Conservation (phyloP, 2,797 vertebrate species). For the Malacoraja senta region DNA sequence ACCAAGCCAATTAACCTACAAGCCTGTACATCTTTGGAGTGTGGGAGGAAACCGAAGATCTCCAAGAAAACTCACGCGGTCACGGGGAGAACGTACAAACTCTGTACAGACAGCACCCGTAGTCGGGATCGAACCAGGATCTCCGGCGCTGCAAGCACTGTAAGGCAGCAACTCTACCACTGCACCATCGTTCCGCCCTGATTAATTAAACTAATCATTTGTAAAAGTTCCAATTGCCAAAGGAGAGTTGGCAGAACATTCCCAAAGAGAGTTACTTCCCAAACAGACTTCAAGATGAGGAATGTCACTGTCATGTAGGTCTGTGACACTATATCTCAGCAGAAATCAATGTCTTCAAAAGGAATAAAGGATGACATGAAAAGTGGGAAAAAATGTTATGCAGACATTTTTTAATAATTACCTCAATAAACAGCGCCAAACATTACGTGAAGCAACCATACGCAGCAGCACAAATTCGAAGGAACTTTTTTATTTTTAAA, state of each 20-base stretch:
- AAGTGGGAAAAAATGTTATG: not conserved
- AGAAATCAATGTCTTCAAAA: not conserved
- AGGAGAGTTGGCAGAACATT: not conserved
- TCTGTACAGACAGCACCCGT: no score
- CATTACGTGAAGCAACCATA: not conserved
- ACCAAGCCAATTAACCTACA: no score
- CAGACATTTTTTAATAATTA: not conserved
- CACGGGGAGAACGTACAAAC: no score
- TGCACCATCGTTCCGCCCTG: no score
- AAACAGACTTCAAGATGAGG: not conserved
- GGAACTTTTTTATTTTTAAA: slow-evolving; percentile 5
- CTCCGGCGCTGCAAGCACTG: no score
- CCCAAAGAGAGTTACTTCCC: not conserved
- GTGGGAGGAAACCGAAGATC: no score
- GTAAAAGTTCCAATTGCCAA: not conserved
- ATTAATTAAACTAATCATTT: not conserved
- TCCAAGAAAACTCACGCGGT: no score
- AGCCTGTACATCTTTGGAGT: no score
- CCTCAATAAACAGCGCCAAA: not conserved
- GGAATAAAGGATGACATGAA: not conserved
- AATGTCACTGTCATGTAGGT: not conserved
- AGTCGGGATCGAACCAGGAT: no score
- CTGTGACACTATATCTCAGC: not conserved
- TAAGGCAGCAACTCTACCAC: no score
- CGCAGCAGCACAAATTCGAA: not conserved